A percentile compares a stretch with the other conserved stretches of the same genome.
Conservation (phyloP, 2,888 invertebrate species). For the Phengaris alcon region DNA sequence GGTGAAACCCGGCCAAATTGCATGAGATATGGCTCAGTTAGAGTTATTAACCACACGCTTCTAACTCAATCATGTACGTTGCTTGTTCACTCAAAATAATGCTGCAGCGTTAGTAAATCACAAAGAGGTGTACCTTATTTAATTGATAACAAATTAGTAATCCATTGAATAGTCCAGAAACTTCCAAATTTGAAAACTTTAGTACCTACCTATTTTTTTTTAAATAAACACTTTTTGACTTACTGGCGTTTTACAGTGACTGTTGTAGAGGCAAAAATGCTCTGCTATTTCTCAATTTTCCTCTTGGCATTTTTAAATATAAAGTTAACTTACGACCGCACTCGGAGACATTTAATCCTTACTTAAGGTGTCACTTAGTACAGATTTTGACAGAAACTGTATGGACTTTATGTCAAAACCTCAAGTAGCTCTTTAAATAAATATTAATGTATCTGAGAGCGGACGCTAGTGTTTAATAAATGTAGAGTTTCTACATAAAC, state of each 20-base stretch:
- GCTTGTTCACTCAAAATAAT: not conserved
- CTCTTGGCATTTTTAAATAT: not conserved
- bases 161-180: too few relatives aligned
- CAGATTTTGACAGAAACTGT: too few relatives aligned
- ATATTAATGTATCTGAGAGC: too few relatives aligned
- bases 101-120: not conserved
- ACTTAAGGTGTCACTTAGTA: too few relatives aligned
- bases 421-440: too few relatives aligned
- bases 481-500: too few relatives aligned
- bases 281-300: not conserved
- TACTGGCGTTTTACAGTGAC: not conserved
- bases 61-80: slow-evolving; percentile 67
- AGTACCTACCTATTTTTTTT: too few relatives aligned
- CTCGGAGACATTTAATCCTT: too few relatives aligned
- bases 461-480: too few relatives aligned
- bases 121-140: not conserved
- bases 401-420: too few relatives aligned
- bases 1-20: slow-evolving; percentile 65
- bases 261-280: slow-evolving; percentile 3
- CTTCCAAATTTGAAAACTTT: too few relatives aligned
- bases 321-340: not conserved
- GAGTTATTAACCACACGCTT: slow-evolving; percentile 60
- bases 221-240: not conserved
- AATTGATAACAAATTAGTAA: too few relatives aligned
- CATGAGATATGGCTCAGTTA: slow-evolving; percentile 70